These are phyloP conservation scores for Clavelina lepadiformis DNA, from an alignment of 23 tunicate genomes.

Conservation along the genomic window DNA sequence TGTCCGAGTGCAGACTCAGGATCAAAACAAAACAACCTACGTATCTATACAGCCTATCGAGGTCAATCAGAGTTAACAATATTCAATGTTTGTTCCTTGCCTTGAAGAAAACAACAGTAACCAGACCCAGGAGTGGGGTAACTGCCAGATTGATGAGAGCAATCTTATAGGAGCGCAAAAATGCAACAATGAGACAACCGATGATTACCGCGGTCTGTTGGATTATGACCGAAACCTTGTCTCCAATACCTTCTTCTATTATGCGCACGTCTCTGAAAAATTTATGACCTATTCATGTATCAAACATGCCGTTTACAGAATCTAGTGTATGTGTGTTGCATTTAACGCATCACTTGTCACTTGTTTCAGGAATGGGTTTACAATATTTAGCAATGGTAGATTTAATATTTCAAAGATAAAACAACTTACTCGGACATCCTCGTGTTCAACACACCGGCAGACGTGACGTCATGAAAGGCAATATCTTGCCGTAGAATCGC, in stretches of 20 bases:
- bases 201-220: constrained; percentile 18
- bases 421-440: constrained; percentile 43
- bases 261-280: constrained; percentile 36
- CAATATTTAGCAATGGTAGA: no score
- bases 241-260: constrained; percentile 48
- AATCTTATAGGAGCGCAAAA: constrained; percentile 39
- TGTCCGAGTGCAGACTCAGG: no score
- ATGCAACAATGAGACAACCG: constrained; percentile 40
- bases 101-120: constrained; percentile 22
- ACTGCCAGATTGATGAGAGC: constrained; percentile 30
- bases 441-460: constrained; percentile 40
- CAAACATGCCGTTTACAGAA: not conserved
- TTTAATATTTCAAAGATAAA: no score
- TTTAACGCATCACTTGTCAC: no score
- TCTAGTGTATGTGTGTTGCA: no score
- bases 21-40: no score
- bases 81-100: no score
- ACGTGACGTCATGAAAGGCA: constrained; percentile 33
- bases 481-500: constrained; percentile 56
- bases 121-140: constrained; percentile 21
- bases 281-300: not conserved
- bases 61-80: no score
- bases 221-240: constrained; percentile 32
- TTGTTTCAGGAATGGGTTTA: no score
- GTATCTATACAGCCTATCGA: no score